phyloP scores from a whole-genome alignment of 1,140 invertebrate genomes.

The Pseudobourletiella spinata region DNA sequence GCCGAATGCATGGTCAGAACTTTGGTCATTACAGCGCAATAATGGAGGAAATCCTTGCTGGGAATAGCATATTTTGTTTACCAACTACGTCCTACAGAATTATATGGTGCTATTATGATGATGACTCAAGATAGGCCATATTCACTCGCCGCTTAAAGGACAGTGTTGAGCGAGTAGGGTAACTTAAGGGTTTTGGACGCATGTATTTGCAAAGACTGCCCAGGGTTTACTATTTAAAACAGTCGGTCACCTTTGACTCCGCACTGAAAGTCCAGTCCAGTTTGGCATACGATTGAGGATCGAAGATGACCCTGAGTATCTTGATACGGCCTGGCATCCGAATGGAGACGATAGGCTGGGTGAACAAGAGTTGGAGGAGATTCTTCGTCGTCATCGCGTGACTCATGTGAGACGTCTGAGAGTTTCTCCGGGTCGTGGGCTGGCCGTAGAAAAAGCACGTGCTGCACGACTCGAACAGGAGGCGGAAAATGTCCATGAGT shows the following conservation, averaged over 20 bases:
- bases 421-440: not conserved
- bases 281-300: constrained; percentile 17
- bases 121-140: no score
- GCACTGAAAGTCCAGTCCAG: constrained; percentile 6
- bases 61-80: no score
- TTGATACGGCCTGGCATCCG: not conserved
- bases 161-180: no score
- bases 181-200: no score
- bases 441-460: constrained; percentile 11
- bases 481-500: constrained; percentile 31
- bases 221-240: no score
- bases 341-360: not conserved
- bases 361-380: not conserved
- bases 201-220: no score
- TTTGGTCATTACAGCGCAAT: no score
- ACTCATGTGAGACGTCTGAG: not conserved
- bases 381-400: not conserved
- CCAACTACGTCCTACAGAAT: not conserved
- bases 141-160: no score
- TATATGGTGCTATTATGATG: not conserved
- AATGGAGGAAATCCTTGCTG: no score
- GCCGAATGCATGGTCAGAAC: no score
- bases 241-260: constrained; percentile 15
- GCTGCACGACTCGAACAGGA: constrained; percentile 22
- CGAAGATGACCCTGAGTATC: not conserved